These are phyloP conservation scores for Dendrocopos noguchii DNA, from an alignment of 2,113 vertebrate genomes.

Conservation along the genomic window DNA sequence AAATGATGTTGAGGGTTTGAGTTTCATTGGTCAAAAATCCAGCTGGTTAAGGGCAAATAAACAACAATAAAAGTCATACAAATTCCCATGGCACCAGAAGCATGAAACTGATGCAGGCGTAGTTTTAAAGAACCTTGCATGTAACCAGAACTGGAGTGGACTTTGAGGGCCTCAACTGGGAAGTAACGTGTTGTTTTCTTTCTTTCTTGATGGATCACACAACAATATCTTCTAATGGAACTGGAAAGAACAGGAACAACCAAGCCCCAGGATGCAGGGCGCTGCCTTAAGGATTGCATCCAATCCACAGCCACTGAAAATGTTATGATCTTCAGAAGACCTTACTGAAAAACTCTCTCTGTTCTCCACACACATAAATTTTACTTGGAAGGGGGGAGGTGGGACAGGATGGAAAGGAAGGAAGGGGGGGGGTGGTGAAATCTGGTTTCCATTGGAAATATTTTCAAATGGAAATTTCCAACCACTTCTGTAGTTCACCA, in stretches of 20 bases:
- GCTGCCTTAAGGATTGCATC: background rate
- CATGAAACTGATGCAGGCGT: background rate
- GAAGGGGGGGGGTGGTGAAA: background rate
- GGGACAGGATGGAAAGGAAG: background rate
- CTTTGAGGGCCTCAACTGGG: accelerated
- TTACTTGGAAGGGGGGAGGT: background rate
- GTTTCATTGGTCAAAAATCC: background rate
- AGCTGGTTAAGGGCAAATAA: background rate
- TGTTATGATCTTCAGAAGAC: background rate
- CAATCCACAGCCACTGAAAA: background rate
- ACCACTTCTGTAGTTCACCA: slow-evolving; percentile 40
- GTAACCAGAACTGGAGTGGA: background rate
- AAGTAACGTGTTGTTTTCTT: accelerated
- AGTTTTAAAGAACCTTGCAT: background rate
- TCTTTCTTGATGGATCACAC: background rate
- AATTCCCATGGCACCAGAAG: background rate
- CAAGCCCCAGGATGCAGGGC: background rate
- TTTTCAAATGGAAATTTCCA: slow-evolving; percentile 60
- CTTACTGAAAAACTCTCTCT: background rate
- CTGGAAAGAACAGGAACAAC: background rate
- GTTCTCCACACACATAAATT: background rate
- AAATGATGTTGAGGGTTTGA: background rate
- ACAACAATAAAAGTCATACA: background rate
- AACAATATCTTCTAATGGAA: background rate
- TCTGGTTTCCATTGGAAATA: slow-evolving; percentile 62